phyloP scores from a whole-genome alignment of 2,888 invertebrate species.

The Epinotia brunnichana region DNA sequence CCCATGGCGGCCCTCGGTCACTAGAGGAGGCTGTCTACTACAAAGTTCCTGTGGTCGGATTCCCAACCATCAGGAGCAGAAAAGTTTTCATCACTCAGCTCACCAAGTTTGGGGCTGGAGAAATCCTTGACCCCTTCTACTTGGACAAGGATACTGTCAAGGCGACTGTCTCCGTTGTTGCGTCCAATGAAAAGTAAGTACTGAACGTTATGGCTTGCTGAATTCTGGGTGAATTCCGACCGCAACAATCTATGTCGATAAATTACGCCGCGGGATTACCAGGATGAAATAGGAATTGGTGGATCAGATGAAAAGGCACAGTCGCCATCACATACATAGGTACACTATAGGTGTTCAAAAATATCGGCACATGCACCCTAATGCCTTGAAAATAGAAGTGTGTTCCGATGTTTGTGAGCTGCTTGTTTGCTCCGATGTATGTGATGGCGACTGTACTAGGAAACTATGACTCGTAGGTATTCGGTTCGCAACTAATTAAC shows the following conservation, averaged over 20 bases:
- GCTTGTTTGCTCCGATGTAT: too few species aligned
- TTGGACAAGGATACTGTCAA: constrained; percentile 68
- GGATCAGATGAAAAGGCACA: not conserved
- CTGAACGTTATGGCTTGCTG: too few species aligned
- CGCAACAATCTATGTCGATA: too few species aligned
- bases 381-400: too few species aligned
- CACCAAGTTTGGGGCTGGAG: constrained; percentile 69
- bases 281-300: too few species aligned
- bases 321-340: too few species aligned
- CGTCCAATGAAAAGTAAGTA: constrained; percentile 64
- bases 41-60: constrained; percentile 72
- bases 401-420: too few species aligned
- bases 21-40: constrained; percentile 77
- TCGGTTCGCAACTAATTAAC: not conserved
- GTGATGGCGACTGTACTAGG: too few species aligned
- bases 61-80: constrained; percentile 68
- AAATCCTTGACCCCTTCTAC: constrained; percentile 68
- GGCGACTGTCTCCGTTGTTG: constrained; percentile 61
- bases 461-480: not conserved
- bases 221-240: not conserved
- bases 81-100: constrained; percentile 71
- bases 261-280: too few species aligned
- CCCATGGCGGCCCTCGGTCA: constrained; percentile 75
- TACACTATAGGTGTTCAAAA: too few species aligned
- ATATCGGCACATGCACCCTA: too few species aligned